A percentile compares a stretch with the other conserved stretches of the same genome.
Evolutionary conservation across 2,113 vertebrate genomes (phyloP).

Genomic region (Gallinago paraguaiae): DNA sequence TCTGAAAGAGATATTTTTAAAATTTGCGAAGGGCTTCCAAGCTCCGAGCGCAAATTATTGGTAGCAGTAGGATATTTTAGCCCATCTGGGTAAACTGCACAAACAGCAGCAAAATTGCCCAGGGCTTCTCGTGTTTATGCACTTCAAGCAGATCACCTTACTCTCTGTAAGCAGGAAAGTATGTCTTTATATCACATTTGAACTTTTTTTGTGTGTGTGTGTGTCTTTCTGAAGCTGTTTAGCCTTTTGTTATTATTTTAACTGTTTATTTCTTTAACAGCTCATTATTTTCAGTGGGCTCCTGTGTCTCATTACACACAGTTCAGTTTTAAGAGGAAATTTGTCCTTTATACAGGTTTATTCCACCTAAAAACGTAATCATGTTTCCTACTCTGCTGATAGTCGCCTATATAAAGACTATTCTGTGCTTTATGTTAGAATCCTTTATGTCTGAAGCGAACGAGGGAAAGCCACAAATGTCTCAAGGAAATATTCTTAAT

Average conservation of each 20-base stretch:
- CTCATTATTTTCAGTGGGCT: conserved; percentile 61
- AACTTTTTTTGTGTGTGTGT: background rate
- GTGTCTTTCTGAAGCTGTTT: conserved; percentile 7
- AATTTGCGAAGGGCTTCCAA: background rate
- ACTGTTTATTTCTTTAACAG: conserved; percentile 63
- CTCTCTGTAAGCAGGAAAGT: background rate
- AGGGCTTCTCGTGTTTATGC: conserved; percentile 19
- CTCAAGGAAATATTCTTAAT: background rate
- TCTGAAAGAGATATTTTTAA: background rate
- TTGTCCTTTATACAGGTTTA: background rate
- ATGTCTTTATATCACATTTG: background rate
- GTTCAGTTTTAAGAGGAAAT: conserved; percentile 21
- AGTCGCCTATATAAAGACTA: background rate
- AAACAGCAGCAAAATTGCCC: background rate
- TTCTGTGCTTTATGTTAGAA: background rate
- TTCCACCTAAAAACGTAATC: conserved; percentile 5
- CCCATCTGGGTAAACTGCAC: conserved; percentile 24
- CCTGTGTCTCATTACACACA: conserved; percentile 52
- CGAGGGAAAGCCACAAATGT: background rate
- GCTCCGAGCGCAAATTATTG: background rate
- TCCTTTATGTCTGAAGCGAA: background rate
- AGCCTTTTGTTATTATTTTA: conserved; percentile 51
- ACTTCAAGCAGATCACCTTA: conserved; percentile 43
- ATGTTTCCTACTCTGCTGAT: conserved; percentile 20
- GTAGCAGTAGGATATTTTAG: conserved; percentile 12